These are phyloP conservation scores for Campoplex capitator DNA, from an alignment of 2,888 invertebrate species.

Conservation along the genomic window DNA sequence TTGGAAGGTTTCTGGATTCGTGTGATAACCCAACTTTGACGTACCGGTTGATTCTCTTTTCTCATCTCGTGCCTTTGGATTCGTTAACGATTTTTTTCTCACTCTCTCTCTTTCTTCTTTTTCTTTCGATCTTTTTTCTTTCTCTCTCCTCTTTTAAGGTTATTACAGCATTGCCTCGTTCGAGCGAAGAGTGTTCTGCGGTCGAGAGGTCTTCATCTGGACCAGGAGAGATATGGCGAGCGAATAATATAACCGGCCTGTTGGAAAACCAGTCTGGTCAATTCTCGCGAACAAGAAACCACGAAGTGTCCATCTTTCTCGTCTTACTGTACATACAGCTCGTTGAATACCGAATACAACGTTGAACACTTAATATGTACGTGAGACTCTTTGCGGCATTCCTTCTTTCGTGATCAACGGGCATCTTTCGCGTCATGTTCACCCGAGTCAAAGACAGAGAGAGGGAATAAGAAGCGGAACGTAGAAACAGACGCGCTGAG, in stretches of 20 bases:
- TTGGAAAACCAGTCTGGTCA: conserved; percentile 48
- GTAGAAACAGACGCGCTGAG: conserved; percentile 13
- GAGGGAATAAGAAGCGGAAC: conserved; percentile 13
- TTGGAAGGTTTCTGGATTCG: background rate
- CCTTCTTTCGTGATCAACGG: conserved; percentile 65
- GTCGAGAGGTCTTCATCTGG: conserved; percentile 70
- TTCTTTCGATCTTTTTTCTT: conserved; percentile 45
- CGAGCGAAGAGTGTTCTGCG: conserved; percentile 25
- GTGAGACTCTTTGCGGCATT: conserved; percentile 46
- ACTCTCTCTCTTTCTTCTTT: background rate
- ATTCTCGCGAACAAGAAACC: conserved; percentile 43
- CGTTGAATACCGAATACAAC: conserved; percentile 10
- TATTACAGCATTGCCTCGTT: conserved; percentile 23
- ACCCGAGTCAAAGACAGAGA: conserved; percentile 21
- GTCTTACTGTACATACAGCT: conserved; percentile 36
- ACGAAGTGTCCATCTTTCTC: conserved; percentile 50
- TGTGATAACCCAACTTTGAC: background rate
- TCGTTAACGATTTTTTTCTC: conserved; percentile 47
- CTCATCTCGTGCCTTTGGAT: conserved; percentile 42
- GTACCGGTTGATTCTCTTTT: conserved; percentile 45
- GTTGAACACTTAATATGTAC: conserved; percentile 17
- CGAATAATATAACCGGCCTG: conserved; percentile 9
- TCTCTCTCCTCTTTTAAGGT: conserved; percentile 36
- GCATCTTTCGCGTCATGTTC: conserved; percentile 59
- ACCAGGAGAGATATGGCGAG: conserved; percentile 68